phyloP scores from a whole-genome alignment of 2,888 invertebrate species.

The Napeogenes inachia region DNA sequence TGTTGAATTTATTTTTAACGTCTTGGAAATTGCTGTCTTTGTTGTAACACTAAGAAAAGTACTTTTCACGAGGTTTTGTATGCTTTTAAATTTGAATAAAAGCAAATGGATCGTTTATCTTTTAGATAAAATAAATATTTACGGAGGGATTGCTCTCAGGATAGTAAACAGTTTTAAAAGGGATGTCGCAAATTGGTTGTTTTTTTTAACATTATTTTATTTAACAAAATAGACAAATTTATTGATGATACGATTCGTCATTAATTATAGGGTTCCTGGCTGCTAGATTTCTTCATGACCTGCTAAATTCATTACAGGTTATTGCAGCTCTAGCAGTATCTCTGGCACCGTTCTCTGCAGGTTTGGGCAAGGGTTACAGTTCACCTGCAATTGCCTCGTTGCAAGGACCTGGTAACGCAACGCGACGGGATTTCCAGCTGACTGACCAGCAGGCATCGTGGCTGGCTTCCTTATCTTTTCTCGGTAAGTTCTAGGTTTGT shows the following conservation, averaged over 20 bases:
- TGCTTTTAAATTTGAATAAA: conserved; percentile 1
- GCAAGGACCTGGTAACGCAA: conserved; percentile 75
- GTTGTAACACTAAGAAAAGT: conserved; percentile 7
- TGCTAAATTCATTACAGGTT: conserved; percentile 66
- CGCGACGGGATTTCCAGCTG: conserved; percentile 76
- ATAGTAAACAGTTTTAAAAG: background rate
- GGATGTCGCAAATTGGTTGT: background rate
- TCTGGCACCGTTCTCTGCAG: conserved; percentile 84
- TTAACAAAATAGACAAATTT: no score
- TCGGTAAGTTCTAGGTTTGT: conserved; percentile 61
- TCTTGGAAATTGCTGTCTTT: conserved; percentile 16
- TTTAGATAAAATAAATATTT: conserved; percentile 1
- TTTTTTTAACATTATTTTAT: no score
- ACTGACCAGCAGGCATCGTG: conserved; percentile 84
- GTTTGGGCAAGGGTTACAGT: conserved; percentile 85
- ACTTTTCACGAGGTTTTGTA: background rate
- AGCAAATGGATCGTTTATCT: background rate
- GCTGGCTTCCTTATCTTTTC: conserved; percentile 84
- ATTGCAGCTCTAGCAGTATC: conserved; percentile 84
- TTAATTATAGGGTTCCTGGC: no score
- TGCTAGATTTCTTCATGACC: no score
- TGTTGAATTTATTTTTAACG: conserved; percentile 18
- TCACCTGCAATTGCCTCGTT: conserved; percentile 85
- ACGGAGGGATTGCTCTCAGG: background rate
- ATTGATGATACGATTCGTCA: no score